Evolutionary conservation across 2,888 invertebrate species (phyloP).

Genomic region (Chymomyza amoena): DNA sequence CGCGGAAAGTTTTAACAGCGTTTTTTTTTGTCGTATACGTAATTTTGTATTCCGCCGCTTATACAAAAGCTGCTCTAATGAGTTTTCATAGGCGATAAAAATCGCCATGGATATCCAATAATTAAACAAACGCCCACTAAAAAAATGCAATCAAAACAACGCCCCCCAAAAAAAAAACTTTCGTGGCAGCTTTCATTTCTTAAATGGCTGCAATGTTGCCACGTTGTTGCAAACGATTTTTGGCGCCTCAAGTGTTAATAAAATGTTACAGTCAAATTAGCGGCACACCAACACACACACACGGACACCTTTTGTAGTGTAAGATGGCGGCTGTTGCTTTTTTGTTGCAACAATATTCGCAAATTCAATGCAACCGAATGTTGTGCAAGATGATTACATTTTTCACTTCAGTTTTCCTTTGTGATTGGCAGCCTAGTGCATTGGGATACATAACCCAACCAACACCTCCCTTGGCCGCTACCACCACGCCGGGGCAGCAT

Average conservation of each 20-base stretch:
- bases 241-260: constrained; percentile 68
- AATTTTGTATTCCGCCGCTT: not conserved
- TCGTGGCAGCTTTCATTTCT: too few species aligned
- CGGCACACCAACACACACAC: constrained; percentile 30
- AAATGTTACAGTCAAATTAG: constrained; percentile 67
- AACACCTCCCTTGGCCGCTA: not conserved
- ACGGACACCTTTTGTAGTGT: too few species aligned
- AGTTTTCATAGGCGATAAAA: constrained; percentile 23
- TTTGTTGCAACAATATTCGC: constrained; percentile 37
- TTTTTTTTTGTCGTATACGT: constrained; percentile 3
- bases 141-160: constrained; percentile 52
- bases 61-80: constrained; percentile 22
- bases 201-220: constrained; percentile 14
- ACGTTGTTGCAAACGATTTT: constrained; percentile 31
- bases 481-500: constrained; percentile 17
- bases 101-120: not conserved
- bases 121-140: constrained; percentile 21
- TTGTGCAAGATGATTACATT: constrained; percentile 68
- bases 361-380: constrained; percentile 63
- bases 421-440: constrained; percentile 46
- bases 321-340: not conserved
- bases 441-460: not conserved
- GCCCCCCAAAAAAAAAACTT: constrained; percentile 22
- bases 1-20: constrained; percentile 39
- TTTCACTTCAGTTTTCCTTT: constrained; percentile 33